These are phyloP conservation scores for Galemys pyrenaicus DNA, from an alignment of 2,113 vertebrate species.

Conservation along the genomic window DNA sequence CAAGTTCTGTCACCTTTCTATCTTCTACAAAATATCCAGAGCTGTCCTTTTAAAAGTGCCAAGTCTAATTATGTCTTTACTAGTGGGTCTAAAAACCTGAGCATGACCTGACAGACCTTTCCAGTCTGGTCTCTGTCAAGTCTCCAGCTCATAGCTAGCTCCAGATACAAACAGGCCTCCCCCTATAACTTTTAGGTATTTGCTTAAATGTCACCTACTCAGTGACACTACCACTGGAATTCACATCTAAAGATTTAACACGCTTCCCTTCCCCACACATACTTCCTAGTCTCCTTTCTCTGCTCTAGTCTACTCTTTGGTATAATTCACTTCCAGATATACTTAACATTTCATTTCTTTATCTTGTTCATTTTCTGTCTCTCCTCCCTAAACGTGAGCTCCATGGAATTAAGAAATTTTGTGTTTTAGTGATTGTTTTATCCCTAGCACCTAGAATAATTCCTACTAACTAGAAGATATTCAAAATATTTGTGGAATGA, in stretches of 20 bases:
- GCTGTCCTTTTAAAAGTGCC: neutral
- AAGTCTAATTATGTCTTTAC: neutral
- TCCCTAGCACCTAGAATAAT: neutral
- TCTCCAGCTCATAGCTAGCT: neutral
- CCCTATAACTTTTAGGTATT: neutral
- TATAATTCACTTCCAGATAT: neutral
- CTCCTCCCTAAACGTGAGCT: neutral
- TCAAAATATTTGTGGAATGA: neutral
- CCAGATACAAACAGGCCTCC: neutral
- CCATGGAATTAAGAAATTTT: neutral
- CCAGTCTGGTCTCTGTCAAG: neutral
- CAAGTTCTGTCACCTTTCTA: neutral
- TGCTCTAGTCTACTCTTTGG: neutral
- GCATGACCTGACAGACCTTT: neutral
- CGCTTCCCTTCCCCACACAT: fast-evolving
- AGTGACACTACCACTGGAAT: neutral
- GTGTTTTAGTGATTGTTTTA: neutral
- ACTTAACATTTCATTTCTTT: neutral
- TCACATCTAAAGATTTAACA: neutral
- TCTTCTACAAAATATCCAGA: neutral
- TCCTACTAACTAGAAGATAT: neutral
- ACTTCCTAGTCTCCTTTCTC: neutral
- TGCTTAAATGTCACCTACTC: neutral
- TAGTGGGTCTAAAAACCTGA: neutral
- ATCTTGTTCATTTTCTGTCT: neutral